These are phyloP conservation scores for Cisticola juncidis DNA, from an alignment of 2,113 vertebrate genomes.

Conservation along the genomic window DNA sequence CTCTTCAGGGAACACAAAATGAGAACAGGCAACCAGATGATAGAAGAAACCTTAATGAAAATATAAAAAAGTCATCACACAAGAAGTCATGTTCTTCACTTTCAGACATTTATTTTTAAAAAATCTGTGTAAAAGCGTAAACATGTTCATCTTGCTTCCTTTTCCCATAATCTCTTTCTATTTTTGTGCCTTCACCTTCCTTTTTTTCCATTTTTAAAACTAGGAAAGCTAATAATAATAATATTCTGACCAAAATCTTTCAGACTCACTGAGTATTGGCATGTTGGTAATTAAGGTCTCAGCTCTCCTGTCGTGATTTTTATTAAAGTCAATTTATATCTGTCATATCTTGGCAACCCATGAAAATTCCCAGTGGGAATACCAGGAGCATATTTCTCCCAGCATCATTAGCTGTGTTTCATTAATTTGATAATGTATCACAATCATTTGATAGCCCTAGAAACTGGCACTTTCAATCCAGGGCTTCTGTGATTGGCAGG, in stretches of 20 bases:
- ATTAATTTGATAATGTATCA: slow-evolving; percentile 39
- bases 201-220: background rate
- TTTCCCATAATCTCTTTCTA: background rate
- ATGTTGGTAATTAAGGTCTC: slow-evolving; percentile 8
- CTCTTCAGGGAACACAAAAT: background rate
- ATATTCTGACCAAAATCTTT: background rate
- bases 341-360: slow-evolving; percentile 1
- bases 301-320: slow-evolving; percentile 35
- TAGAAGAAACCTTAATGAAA: background rate
- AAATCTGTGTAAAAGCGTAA: background rate
- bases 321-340: slow-evolving; percentile 51
- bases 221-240: background rate
- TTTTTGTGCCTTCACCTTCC: background rate
- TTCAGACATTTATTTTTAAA: background rate
- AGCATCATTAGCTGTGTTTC: background rate
- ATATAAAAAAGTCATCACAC: background rate
- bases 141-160: background rate
- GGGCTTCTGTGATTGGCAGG: background rate
- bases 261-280: background rate
- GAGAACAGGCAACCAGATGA: background rate
- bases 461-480: background rate
- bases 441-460: background rate
- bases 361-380: background rate
- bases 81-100: background rate
- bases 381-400: slow-evolving; percentile 4